phyloP scores from a whole-genome alignment of 2,113 vertebrate species.

The Dicaeum eximium region DNA sequence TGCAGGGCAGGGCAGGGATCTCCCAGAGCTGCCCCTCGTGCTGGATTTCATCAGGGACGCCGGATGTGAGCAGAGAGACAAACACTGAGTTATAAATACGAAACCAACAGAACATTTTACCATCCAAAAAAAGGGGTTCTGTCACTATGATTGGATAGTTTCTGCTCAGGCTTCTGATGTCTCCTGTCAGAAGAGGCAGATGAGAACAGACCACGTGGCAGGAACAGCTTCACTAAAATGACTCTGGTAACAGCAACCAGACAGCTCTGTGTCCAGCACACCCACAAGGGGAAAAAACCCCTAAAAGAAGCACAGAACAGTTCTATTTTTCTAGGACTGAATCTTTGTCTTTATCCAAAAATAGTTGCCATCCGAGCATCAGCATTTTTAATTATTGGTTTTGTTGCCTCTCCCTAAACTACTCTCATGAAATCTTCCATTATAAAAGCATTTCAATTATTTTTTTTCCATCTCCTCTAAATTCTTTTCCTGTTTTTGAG shows the following conservation, averaged over 20 bases:
- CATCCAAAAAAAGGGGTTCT: not conserved
- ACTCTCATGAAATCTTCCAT: not conserved
- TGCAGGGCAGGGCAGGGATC: not conserved
- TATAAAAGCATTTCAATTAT: not conserved
- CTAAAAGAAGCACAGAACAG: not conserved
- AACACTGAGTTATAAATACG: not conserved
- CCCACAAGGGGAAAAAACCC: rapidly evolving
- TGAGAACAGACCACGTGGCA: not conserved
- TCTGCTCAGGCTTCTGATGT: not conserved
- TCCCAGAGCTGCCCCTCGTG: not conserved
- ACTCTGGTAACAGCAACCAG: not conserved
- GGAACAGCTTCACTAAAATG: not conserved
- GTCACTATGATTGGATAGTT: not conserved
- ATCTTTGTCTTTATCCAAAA: not conserved
- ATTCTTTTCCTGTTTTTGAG: not conserved
- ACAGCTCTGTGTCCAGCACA: not conserved
- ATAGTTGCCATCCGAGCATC: not conserved
- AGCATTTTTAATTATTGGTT: not conserved
- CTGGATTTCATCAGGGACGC: not conserved
- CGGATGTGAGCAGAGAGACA: not conserved
- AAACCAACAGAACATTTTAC: not conserved
- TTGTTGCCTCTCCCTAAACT: not conserved
- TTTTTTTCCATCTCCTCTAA: not conserved
- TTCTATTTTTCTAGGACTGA: not conserved
- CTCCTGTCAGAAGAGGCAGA: conserved; percentile 4